These are phyloP conservation scores for Sinhomidia bicolor DNA, from an alignment of 2,888 invertebrate species.

Conservation along the genomic window DNA sequence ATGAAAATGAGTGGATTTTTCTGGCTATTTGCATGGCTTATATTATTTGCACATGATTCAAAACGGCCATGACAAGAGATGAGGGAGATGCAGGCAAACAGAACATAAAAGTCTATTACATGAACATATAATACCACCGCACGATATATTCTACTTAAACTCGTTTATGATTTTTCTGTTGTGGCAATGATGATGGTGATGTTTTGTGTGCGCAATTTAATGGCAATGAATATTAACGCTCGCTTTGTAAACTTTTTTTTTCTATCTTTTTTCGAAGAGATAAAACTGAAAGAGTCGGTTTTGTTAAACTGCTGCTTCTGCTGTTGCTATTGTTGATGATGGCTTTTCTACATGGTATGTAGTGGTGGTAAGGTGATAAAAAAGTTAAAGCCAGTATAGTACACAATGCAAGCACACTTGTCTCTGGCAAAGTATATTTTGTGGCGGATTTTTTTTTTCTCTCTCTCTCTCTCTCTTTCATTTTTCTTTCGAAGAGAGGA, in stretches of 20 bases:
- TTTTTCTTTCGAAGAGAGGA: neutral
- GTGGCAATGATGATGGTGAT: neutral
- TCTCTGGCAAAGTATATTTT: neutral
- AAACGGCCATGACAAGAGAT: constrained; percentile 26
- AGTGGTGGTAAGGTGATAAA: constrained; percentile 8
- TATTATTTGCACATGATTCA: constrained; percentile 43
- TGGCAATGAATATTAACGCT: constrained; percentile 29
- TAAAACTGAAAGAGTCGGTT: neutral
- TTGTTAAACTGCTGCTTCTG: neutral
- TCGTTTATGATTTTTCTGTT: constrained; percentile 25
- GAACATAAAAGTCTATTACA: constrained; percentile 33
- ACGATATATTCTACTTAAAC: no score
- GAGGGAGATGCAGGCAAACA: constrained; percentile 13
- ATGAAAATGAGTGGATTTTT: constrained; percentile 23
- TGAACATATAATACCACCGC: constrained; percentile 11
- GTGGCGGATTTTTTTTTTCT: no score
- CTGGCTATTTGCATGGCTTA: constrained; percentile 28
- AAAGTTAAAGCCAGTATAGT: no score
- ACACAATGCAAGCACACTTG: neutral
- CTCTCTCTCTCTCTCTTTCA: no score
- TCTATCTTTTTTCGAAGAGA: neutral
- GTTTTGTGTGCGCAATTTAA: constrained; percentile 26
- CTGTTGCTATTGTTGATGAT: neutral
- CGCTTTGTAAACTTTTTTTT: neutral
- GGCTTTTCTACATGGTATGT: neutral